Conservation (phyloP, 2,797 vertebrate species). For the Melanogrammus aeglefinus region DNA sequence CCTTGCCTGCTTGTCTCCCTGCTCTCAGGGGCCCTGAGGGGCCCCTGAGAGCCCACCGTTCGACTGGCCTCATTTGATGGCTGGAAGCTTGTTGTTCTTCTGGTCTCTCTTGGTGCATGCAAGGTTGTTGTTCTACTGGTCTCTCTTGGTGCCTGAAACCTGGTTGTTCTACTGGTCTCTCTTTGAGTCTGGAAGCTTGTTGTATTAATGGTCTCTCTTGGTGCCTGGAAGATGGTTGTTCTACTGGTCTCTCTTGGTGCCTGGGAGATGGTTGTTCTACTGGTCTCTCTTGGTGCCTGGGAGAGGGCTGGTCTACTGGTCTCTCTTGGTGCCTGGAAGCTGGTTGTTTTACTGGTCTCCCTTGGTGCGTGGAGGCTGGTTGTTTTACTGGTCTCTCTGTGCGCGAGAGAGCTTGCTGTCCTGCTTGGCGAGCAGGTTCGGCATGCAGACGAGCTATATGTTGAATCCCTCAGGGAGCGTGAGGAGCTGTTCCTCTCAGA, state of each 20-base stretch:
- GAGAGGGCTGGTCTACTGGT: neutral
- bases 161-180: neutral
- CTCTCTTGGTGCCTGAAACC: neutral
- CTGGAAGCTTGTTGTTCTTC: neutral
- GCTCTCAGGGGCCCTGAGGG: no score
- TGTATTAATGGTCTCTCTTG: neutral
- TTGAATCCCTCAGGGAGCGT: slow-evolving; percentile 54
- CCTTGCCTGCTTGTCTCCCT: slow-evolving; percentile 36
- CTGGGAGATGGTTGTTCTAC: neutral
- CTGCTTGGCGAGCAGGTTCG: slow-evolving; percentile 59
- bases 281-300: neutral
- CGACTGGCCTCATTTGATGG: neutral
- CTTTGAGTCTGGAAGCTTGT: neutral
- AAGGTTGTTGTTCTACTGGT: neutral
- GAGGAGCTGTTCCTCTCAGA: slow-evolving; percentile 54
- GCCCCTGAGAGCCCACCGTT: neutral
- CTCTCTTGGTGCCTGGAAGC: neutral
- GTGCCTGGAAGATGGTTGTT: neutral
- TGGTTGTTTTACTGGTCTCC: neutral
- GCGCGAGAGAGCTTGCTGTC: neutral
- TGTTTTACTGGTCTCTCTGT: neutral
- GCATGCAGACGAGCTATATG: slow-evolving; percentile 60
- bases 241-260: slow-evolving; percentile 1
- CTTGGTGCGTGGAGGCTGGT: neutral
- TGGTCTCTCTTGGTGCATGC: neutral